Conservation (phyloP, 2,888 invertebrate species). For the Pandemis cinnamomeana region DNA sequence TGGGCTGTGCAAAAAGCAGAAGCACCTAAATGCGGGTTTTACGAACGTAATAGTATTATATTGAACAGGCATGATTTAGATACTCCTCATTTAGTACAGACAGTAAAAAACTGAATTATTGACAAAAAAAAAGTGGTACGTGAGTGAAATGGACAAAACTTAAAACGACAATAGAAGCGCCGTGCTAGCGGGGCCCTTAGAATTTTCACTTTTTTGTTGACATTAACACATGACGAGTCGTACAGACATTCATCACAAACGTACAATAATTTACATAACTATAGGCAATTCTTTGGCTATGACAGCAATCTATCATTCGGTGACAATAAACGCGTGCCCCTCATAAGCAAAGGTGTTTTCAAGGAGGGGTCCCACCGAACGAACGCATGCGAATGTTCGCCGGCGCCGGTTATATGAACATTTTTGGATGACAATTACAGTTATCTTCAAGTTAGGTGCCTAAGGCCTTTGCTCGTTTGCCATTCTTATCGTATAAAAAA, state of each 20-base stretch:
- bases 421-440: neutral
- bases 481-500: too few species aligned
- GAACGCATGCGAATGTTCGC: neutral
- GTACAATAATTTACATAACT: constrained; percentile 72
- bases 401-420: neutral
- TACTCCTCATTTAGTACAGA: neutral
- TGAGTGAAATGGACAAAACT: constrained; percentile 9
- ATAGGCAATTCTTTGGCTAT: constrained; percentile 68
- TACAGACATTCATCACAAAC: constrained; percentile 58
- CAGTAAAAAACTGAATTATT: neutral
- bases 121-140: neutral
- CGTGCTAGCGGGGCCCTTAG: constrained; percentile 4
- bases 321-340: constrained; percentile 65
- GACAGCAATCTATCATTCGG: constrained; percentile 77
- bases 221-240: constrained; percentile 53
- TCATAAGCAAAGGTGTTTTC: constrained; percentile 31
- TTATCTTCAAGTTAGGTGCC: neutral
- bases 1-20: neutral
- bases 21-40: neutral
- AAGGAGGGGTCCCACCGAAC: constrained; percentile 5
- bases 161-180: constrained; percentile 20
- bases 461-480: too few species aligned
- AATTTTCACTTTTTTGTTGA: constrained; percentile 46
- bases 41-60: neutral
- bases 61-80: neutral